Evolutionary conservation across 2,888 invertebrate genomes (phyloP).

Genomic region (Drosophila pseudotakahashii): DNA sequence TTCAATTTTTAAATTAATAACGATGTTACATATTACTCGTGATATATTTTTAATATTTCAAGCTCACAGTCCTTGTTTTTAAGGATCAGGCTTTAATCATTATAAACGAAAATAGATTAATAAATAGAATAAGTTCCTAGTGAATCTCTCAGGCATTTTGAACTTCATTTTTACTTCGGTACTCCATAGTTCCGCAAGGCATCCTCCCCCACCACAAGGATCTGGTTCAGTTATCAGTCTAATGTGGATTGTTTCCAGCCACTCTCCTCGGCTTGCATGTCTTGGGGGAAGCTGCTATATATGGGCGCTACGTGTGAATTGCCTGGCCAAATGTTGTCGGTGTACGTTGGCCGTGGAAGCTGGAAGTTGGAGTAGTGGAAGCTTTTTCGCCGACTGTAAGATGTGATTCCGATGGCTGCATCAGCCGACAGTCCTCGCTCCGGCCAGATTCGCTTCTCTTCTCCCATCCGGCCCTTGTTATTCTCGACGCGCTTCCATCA

Average conservation of each 20-base stretch:
- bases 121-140: background rate
- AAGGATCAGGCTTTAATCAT: background rate
- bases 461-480: slow-evolving; percentile 54
- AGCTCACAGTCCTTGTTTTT: too few species aligned
- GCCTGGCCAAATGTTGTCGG: slow-evolving; percentile 62
- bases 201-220: background rate
- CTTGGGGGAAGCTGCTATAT: slow-evolving; percentile 45
- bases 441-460: slow-evolving; percentile 13
- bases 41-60: too few species aligned
- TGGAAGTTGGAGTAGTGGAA: background rate
- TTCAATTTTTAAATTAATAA: too few species aligned
- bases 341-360: slow-evolving; percentile 10
- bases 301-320: slow-evolving; percentile 76
- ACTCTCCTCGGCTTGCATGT: slow-evolving; percentile 6
- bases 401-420: slow-evolving; percentile 53
- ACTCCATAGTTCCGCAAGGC: slow-evolving; percentile 16
- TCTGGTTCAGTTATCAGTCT: slow-evolving; percentile 30
- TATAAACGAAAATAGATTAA: background rate
- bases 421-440: slow-evolving; percentile 30
- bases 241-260: slow-evolving; percentile 26
- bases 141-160: too few species aligned
- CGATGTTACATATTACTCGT: too few species aligned
- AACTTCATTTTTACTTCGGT: slow-evolving; percentile 9
- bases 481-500: slow-evolving; percentile 77
- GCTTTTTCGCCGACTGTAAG: slow-evolving; percentile 24